phyloP scores from a whole-genome alignment of 2,888 invertebrate species.

The Lissocephala sabroskyi region DNA sequence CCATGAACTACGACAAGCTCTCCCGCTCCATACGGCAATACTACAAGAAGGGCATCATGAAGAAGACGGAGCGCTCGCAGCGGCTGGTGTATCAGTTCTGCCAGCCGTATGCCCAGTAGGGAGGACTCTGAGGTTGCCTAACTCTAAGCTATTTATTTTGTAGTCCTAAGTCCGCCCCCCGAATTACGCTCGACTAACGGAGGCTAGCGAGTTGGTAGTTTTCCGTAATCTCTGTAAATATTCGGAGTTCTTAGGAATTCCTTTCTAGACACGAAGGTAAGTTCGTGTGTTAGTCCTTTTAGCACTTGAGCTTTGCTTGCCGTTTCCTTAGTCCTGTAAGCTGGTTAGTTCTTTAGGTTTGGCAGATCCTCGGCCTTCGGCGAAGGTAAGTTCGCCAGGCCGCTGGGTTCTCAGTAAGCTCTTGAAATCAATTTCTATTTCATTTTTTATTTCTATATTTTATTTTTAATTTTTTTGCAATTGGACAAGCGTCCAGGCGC shows the following conservation, averaged over 20 bases:
- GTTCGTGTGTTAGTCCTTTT: conserved; percentile 45
- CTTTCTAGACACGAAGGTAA: conserved; percentile 52
- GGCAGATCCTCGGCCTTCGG: conserved; percentile 14
- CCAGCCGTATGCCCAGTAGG: conserved; percentile 89
- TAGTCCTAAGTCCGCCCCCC: conserved; percentile 33
- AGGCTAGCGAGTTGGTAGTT: conserved; percentile 47
- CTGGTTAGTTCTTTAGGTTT: conserved; percentile 13
- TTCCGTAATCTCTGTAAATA: conserved; percentile 4
- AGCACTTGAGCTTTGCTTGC: conserved; percentile 16
- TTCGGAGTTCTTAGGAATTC: too few relatives aligned
- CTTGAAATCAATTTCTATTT: too few relatives aligned
- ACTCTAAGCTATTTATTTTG: conserved; percentile 49
- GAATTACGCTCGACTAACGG: conserved; percentile 50
- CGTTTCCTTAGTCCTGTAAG: conserved; percentile 5
- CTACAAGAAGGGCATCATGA: conserved; percentile 99
- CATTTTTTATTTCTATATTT: background rate
- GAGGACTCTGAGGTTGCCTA: conserved; percentile 14
- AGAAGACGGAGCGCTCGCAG: conserved; percentile 98
- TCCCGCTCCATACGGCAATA: conserved; percentile 98
- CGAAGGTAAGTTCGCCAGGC: conserved; percentile 61
- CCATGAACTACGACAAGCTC: conserved; percentile 99
- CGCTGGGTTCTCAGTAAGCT: conserved; percentile 43
- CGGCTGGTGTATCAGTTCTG: conserved; percentile 99
- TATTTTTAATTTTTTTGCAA: conserved; percentile 23
- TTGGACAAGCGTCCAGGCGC: conserved; percentile 21